Base-by-base conservation (phyloP, 2,113 vertebrate species). In the Zingel zingel region DNA sequence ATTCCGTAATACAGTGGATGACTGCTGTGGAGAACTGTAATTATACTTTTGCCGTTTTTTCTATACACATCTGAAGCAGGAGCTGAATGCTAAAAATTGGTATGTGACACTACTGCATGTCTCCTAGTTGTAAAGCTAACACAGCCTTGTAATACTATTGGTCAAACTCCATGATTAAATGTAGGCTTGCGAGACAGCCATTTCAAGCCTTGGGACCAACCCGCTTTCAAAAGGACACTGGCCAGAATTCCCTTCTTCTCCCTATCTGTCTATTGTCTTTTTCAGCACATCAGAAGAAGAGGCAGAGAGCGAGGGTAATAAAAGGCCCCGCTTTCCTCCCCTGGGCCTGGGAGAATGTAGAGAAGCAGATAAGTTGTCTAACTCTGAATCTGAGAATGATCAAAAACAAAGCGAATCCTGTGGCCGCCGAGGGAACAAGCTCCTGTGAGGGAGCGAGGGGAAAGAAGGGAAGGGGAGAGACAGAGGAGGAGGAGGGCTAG, bases 351-450 rank as follows among this genome's bases (percentile, higher is more conserved):
- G 83, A 92, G 88, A 89, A 87, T 82, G 86, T 85, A 88, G 87
- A 92, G 86, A 83, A 88, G 85, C 89, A 88, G 92, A 94, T 93
- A 93, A 94, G 90, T 91, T 94, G 92, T 89, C 86, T 69, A 62
- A 87, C 88, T 91, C 88, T 56, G 77, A 87, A 83, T 89, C 85
- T 90, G 89, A 84, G 89, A 86, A 92, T 92, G 90, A 94, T 94
- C 91, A 93, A 93, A 94, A 93, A 92, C 92, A 89, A 89, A 93
- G 91, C 82, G 88, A 91, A 94, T 93, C 90, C 83, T 59, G 64
- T 84, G 88, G 86, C 90, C 78, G 59, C 89, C 65, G 74, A 87
- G 94, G 90, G 91, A 92, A 77, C 78, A 57, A 53, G 90, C 79
- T 89, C 78, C 85, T 81, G 82, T 45, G 79, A 85, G 85, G 71